phyloP scores from a whole-genome alignment of 92 coral and sea anemone species.

The Phymanthus crucifer region DNA sequence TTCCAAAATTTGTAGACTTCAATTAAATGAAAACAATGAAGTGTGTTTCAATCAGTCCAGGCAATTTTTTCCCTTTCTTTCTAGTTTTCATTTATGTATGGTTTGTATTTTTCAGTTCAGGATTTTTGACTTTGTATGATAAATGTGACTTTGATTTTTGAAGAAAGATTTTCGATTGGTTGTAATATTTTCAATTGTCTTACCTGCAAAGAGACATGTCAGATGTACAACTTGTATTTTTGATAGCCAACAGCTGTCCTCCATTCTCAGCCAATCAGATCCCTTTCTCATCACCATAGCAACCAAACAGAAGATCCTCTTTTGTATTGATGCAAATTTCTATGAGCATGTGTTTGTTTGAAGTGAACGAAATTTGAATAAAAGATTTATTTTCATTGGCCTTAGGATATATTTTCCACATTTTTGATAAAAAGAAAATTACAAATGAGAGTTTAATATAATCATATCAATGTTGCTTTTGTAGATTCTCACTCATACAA shows the following conservation, averaged over 20 bases:
- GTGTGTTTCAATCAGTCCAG: background rate
- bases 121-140: background rate
- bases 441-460: background rate
- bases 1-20: constrained; percentile 7
- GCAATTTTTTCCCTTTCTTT: background rate
- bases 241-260: constrained; percentile 13
- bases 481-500: background rate
- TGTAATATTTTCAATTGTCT: constrained; percentile 17
- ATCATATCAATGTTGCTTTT: background rate
- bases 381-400: background rate
- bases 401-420: background rate
- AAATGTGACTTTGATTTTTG: background rate
- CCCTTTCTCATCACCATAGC: constrained; percentile 16
- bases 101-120: background rate
- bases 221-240: constrained; percentile 24
- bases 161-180: background rate
- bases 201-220: constrained; percentile 10
- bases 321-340: constrained; percentile 18
- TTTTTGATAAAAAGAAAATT: background rate
- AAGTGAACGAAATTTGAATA: constrained; percentile 11
- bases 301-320: constrained; percentile 10
- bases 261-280: constrained; percentile 7
- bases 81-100: background rate
- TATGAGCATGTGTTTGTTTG: constrained; percentile 11
- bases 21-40: background rate